phyloP scores from a whole-genome alignment of 2,113 vertebrate species.

The Melanostigma gelatinosum region DNA sequence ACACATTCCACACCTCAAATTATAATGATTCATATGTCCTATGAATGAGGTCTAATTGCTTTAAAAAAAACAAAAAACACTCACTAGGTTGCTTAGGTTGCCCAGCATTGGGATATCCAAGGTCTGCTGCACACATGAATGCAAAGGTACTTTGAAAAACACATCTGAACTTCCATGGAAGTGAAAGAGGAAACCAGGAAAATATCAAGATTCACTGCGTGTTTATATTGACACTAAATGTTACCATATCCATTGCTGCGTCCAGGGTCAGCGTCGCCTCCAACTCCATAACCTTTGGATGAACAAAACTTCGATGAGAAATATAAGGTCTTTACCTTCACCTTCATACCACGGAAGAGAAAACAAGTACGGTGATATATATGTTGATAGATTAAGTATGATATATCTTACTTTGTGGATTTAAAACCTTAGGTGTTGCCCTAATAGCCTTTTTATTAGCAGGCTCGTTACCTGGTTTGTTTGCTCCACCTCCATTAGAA shows the following conservation, averaged over 20 bases:
- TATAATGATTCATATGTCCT: background rate
- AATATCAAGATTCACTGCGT: background rate
- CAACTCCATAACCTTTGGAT: constrained; percentile 54
- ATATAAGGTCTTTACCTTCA: background rate
- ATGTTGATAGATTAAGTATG: too few species aligned
- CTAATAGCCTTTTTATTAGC: background rate
- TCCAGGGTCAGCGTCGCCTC: constrained; percentile 45
- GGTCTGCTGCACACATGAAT: constrained; percentile 28
- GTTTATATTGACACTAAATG: background rate
- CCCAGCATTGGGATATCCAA: constrained; percentile 59
- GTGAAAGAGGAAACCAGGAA: background rate
- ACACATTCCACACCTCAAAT: background rate
- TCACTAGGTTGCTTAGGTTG: constrained; percentile 59
- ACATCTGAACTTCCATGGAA: background rate
- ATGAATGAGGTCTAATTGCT: background rate
- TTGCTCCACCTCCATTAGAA: constrained; percentile 53
- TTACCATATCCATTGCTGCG: constrained; percentile 68
- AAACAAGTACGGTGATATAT: background rate
- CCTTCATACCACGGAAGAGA: background rate
- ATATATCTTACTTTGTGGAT: background rate
- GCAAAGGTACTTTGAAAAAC: background rate
- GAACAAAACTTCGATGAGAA: constrained; percentile 10
- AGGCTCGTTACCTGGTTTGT: constrained; percentile 54
- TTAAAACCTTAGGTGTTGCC: background rate
- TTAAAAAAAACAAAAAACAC: background rate